These are phyloP conservation scores for Drosophila helvetica DNA, from an alignment of 2,888 invertebrate genomes.

Conservation along the genomic window DNA sequence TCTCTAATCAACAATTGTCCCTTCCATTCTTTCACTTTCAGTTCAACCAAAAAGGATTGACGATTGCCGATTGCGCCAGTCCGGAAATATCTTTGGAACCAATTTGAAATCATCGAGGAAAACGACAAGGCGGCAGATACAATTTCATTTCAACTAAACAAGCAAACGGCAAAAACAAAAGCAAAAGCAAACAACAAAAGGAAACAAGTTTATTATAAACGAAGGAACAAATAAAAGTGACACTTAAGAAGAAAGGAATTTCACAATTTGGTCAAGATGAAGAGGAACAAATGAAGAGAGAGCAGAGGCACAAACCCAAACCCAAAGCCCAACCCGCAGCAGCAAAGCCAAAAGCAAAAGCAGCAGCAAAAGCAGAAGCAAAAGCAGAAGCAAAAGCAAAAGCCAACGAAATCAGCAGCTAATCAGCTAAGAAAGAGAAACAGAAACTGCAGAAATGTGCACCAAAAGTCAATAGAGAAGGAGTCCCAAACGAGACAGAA, in stretches of 20 bases:
- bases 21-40: constrained; percentile 1
- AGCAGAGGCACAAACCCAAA: constrained; percentile 14
- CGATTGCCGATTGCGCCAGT: constrained; percentile 9
- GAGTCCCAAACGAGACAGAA: constrained; percentile 18
- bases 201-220: constrained; percentile 36
- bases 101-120: constrained; percentile 24
- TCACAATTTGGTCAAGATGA: constrained; percentile 53
- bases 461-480: constrained; percentile 56
- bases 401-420: constrained; percentile 12
- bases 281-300: constrained; percentile 54
- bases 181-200: constrained; percentile 22
- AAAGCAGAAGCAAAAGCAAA: constrained; percentile 26
- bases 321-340: neutral
- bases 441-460: constrained; percentile 59
- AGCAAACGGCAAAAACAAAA: constrained; percentile 26
- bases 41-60: constrained; percentile 26
- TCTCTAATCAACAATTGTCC: no score
- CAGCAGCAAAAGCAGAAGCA: constrained; percentile 14
- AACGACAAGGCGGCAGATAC: constrained; percentile 8
- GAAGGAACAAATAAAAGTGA: constrained; percentile 46
- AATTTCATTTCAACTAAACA: constrained; percentile 49
- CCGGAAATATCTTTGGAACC: constrained; percentile 33
- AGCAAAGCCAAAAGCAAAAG: constrained; percentile 11
- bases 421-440: constrained; percentile 9
- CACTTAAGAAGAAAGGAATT: constrained; percentile 80